Percentiles rank a stretch among this genome's conserved stretches.
Conservation (phyloP, 2,797 vertebrate genomes). For the Mormyrus proboscirostris region DNA sequence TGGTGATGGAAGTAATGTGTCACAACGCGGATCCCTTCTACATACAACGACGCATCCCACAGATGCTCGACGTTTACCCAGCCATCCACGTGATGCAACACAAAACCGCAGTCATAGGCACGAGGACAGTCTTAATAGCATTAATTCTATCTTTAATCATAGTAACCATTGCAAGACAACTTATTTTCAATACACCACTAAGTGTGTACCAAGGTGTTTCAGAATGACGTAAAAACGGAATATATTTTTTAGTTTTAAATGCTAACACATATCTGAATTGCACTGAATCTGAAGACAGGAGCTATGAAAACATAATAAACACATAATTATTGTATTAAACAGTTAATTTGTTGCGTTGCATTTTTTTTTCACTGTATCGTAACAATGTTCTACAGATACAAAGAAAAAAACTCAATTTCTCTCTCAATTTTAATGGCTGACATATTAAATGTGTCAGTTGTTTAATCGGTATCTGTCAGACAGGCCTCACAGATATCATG, state of each 20-base stretch:
- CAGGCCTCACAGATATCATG: background rate
- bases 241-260: background rate
- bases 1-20: background rate
- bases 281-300: background rate
- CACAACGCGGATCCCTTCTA: background rate
- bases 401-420: background rate
- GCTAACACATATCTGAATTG: background rate
- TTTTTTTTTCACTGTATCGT: background rate
- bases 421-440: background rate
- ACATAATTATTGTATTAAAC: background rate
- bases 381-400: background rate
- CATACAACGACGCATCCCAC: background rate
- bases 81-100: background rate
- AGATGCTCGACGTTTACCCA: background rate
- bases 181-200: background rate
- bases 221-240: background rate
- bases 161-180: background rate
- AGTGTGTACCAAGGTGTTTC: background rate
- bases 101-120: background rate
- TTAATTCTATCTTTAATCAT: background rate
- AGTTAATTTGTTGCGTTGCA: background rate
- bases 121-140: background rate
- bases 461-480: conserved; percentile 5
- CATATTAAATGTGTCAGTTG: background rate
- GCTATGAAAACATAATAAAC: background rate